Evolutionary conservation across 2,113 vertebrate species (phyloP).

Genomic region (Pica pica): DNA sequence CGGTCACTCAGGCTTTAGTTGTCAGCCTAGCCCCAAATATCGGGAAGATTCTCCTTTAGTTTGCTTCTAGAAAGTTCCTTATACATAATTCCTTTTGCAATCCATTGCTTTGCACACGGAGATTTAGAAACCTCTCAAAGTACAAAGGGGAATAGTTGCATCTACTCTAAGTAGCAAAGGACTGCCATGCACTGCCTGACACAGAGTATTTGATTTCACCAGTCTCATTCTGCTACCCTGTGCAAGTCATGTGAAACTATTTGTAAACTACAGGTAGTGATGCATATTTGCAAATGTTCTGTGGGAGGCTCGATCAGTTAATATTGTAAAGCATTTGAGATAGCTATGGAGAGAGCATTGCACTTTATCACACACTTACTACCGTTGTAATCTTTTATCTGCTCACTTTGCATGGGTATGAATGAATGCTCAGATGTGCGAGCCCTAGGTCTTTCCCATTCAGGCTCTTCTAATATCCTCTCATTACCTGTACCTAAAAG

Average conservation of each 20-base stretch:
- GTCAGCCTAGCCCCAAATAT: not conserved
- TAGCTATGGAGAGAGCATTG: not conserved
- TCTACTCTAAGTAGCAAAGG: not conserved
- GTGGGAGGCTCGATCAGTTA: slow-evolving; percentile 14
- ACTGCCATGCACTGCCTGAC: not conserved
- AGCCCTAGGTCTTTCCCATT: not conserved
- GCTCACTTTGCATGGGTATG: not conserved
- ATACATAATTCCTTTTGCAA: not conserved
- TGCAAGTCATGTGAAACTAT: not conserved
- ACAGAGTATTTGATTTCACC: not conserved
- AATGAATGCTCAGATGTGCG: not conserved
- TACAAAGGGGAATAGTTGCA: not conserved
- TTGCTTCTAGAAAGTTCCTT: not conserved
- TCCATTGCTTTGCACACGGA: not conserved
- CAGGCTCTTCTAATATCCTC: not conserved
- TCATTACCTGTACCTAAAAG: not conserved
- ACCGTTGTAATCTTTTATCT: not conserved
- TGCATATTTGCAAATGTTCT: not conserved
- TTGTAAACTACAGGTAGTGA: not conserved
- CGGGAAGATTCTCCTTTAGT: not conserved
- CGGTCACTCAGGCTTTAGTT: not conserved
- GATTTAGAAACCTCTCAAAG: not conserved
- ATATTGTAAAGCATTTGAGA: slow-evolving; percentile 2
- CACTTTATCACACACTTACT: not conserved
- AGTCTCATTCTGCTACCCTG: not conserved